These are phyloP conservation scores for Nymphicus hollandicus DNA, from an alignment of 2,113 vertebrate species.

Conservation along the genomic window DNA sequence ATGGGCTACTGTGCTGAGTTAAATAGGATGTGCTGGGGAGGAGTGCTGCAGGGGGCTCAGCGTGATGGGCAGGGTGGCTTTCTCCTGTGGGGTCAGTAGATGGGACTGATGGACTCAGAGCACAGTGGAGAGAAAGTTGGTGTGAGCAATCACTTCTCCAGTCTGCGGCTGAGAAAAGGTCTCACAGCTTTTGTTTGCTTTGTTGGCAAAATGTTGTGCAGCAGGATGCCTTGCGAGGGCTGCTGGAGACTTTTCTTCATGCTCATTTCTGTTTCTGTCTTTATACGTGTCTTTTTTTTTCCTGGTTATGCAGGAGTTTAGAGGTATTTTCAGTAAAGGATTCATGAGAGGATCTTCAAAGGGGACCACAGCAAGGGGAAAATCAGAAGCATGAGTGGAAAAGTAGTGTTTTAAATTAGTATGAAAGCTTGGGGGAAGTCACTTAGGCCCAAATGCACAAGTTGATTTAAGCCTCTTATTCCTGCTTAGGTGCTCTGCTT, in stretches of 20 bases:
- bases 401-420: conserved; percentile 41
- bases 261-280: neutral
- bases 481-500: neutral
- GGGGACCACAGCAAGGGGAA: neutral
- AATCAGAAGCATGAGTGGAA: conserved; percentile 10
- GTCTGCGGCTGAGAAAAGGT: neutral
- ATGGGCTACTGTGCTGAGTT: conserved; percentile 50
- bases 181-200: conserved; percentile 34
- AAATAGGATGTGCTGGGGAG: neutral
- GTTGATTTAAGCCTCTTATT: conserved; percentile 6
- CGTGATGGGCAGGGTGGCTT: neutral
- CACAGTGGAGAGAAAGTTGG: neutral
- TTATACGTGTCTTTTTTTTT: neutral
- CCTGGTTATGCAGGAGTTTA: conserved; percentile 13
- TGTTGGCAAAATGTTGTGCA: neutral
- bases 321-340: conserved; percentile 1
- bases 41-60: neutral
- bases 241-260: conserved; percentile 1
- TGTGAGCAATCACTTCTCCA: accelerated
- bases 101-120: neutral
- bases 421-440: neutral
- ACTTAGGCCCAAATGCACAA: neutral
- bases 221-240: conserved; percentile 19
- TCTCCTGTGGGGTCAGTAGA: neutral
- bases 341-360: conserved; percentile 38